These are phyloP conservation scores for Campoletis raptor DNA, from an alignment of 2,888 invertebrate genomes.

Conservation along the genomic window DNA sequence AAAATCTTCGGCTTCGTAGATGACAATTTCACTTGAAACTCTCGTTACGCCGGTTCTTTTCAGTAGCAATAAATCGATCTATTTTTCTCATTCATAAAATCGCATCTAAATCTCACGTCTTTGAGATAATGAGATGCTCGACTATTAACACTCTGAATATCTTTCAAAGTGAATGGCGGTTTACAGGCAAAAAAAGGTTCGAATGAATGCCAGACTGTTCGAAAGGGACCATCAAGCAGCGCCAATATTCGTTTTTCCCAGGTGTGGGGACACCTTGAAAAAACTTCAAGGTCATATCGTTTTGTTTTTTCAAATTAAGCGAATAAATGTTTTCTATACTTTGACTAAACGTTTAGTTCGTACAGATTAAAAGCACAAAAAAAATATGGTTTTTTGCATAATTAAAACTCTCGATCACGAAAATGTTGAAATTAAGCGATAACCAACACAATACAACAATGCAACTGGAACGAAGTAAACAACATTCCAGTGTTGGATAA, in stretches of 20 bases:
- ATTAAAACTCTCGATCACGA: too few species aligned
- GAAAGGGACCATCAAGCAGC: background rate
- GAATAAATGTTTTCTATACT: background rate
- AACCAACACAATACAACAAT: background rate
- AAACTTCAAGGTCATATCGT: conserved; percentile 4
- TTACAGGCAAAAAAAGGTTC: background rate
- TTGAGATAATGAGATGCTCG: background rate
- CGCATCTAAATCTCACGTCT: background rate
- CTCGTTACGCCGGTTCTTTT: background rate
- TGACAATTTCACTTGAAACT: background rate
- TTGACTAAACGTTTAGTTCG: background rate
- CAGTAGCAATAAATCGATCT: background rate
- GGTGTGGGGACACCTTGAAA: conserved; percentile 6
- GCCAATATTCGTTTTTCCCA: background rate
- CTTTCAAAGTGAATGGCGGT: background rate
- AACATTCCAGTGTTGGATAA: background rate
- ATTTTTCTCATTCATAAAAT: background rate
- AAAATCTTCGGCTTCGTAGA: background rate
- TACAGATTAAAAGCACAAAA: background rate
- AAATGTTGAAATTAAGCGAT: too few species aligned
- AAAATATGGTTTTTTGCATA: too few species aligned
- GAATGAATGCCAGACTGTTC: background rate
- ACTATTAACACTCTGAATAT: background rate
- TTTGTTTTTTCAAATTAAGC: background rate
- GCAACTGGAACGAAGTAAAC: background rate